Conservation (phyloP, 2,113 vertebrate genomes). For the Phaethon lepturus region DNA sequence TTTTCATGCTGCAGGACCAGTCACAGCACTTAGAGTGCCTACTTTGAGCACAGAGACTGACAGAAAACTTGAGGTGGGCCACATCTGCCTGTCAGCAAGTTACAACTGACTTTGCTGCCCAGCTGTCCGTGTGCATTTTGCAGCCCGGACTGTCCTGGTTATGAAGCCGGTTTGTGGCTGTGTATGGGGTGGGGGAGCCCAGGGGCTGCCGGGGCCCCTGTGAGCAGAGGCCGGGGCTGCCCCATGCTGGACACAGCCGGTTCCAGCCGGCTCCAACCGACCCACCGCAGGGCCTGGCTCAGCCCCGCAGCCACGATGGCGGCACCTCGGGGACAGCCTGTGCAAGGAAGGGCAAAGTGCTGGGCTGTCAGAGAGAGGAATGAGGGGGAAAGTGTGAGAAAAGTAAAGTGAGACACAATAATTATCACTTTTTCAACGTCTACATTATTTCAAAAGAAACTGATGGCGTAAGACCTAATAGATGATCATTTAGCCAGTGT, state of each 20-base stretch:
- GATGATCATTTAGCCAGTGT: not conserved
- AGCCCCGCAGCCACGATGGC: not conserved
- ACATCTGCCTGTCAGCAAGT: not conserved
- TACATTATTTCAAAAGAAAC: not conserved
- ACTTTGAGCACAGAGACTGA: not conserved
- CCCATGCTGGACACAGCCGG: not conserved
- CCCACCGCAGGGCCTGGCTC: not conserved
- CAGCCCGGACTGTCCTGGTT: not conserved
- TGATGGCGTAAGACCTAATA: too few relatives aligned
- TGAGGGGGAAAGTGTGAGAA: not conserved
- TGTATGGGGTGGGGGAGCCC: accelerated
- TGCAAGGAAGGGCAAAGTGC: accelerated
- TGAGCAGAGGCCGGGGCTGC: not conserved
- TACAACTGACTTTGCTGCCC: not conserved
- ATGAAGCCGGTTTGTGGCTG: accelerated
- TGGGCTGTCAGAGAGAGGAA: accelerated
- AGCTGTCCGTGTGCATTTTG: not conserved
- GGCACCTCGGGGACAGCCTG: accelerated
- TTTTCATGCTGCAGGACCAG: not conserved
- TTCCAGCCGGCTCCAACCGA: not conserved
- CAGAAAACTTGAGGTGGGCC: not conserved
- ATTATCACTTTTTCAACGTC: not conserved
- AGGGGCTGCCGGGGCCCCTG: not conserved
- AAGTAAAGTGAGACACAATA: not conserved
- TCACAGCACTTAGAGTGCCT: not conserved